Evolutionary conservation across 2,888 invertebrate species (phyloP), one percentile per base, ranked within the genome.

Genomic region (Drosophila rubida): DNA sequence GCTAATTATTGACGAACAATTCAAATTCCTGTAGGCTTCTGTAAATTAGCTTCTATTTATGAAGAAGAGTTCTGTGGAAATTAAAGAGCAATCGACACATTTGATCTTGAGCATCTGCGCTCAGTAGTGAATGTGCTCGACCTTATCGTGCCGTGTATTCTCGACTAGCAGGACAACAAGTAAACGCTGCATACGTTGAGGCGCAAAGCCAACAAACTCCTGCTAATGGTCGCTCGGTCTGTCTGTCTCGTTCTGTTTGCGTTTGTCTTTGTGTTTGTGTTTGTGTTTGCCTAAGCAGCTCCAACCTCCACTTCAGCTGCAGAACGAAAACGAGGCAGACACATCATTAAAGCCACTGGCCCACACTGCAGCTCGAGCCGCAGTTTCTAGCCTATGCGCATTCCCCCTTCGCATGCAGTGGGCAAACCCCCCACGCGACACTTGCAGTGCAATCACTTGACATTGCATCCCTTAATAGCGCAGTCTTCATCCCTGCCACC

Each of bases 391-490:
- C n/a, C 32, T 32, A 32, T 11, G 11, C 32, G 32, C 32, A 5
- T 4, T n/a, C 32, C 11, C 19, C 3, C 2, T 37, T 35, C 19
- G 2, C 37, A 37, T 8, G 23, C 6, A 27, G 32, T 23, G 9
- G 62, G 60, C 46, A 66, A 84, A 81, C 72, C 86, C 72, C 86
- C 81, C 88, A 75, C 83, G 70, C 69, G 66, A 69, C 75, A 72
- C 48, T 61, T 60, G 59, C 59, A 51, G 44, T 85, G 86, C 88
- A 87, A 66, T 73, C 65, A 62, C 71, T 69, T 82, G 81, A 87
- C 88, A 85, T 73, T 72, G 73, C 73, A 74, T 74, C 81, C 81
- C 81, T 82, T 82, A 87, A 85, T 79, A 72, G 65, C 72, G 51
- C 46, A 27, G 5, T 25, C 25, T 6, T 25, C 41, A 16, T 16